Evolutionary conservation across 2,797 vertebrate genomes (phyloP), one percentile per base, ranked within the genome.

Genomic region (Catostomus latipinnis): DNA sequence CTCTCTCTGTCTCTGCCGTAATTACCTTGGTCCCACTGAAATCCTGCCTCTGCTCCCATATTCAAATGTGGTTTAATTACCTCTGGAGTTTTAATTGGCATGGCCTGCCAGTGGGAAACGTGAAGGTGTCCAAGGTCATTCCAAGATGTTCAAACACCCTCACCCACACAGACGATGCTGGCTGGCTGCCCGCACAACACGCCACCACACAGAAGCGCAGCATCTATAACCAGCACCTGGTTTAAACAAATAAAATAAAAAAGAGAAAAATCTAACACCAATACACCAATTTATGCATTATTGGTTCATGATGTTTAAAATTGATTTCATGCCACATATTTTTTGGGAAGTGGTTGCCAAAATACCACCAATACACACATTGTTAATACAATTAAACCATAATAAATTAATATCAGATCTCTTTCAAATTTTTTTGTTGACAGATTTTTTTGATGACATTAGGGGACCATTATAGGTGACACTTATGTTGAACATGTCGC

Each of bases 1-100:
- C 71, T 73, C 56, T 76, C 82, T 76, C 76, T 74, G 63, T 81
- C 74, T 70, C 53, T 34, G 60, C 60, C 87, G 77, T 92, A 91
- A 92, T 92, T 92, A 93, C 91, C 90, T 90, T 85, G 10, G 87
- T 89, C 89, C 87, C 88, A 91, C 90, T 91, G 89, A 87, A 89
- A 87, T 72, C 90, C 86, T 87, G 87, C 91, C 90, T 89, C 90
- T 87, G 85, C 85, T 90, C 89, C 89, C 89, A 90, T 79, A 91
- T 93, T 91, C 90, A 91, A 89, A 90, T 92, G 88, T 88, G 88
- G 88, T 90, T 92, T 93, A 93, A 93, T 93, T 94, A 93, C 91
- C 88, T 89, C 85, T 84, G 85, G 91, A 93, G 91, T 93, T 93
- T 92, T 93, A 93, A 93, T 93, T 92, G 91, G 89, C 83, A 80